Evolutionary conservation across 2,888 invertebrate genomes (phyloP).

Genomic region (Syrista parreyssii): DNA sequence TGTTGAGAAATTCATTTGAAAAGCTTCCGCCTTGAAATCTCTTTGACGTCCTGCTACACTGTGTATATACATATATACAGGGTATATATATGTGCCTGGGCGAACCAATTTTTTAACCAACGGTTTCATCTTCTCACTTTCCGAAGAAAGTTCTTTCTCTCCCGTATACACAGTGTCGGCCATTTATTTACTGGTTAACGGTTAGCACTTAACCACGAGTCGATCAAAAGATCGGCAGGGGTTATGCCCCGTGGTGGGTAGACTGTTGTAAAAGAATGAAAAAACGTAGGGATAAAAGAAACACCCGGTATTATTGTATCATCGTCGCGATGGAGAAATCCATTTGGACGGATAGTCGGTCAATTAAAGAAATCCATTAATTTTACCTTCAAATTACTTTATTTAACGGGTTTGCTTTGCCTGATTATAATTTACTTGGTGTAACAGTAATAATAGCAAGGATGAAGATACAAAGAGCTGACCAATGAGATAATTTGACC

Average conservation of each 20-base stretch:
- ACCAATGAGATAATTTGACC: no score
- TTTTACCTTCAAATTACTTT: slow-evolving; percentile 3
- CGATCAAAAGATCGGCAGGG: slow-evolving; percentile 21
- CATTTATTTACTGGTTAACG: no score
- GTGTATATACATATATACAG: no score
- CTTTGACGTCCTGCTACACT: background rate
- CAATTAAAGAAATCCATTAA: slow-evolving; percentile 9
- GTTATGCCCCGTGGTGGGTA: slow-evolving; percentile 3
- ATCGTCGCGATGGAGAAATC: background rate
- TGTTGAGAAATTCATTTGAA: slow-evolving; percentile 30
- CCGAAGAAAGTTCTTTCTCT: no score
- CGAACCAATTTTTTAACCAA: no score
- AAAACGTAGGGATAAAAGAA: background rate
- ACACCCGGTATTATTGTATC: slow-evolving; percentile 13
- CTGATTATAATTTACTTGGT: no score
- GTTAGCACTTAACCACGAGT: background rate
- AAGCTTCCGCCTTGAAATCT: slow-evolving; percentile 1
- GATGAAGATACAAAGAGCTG: no score
- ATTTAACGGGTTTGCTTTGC: background rate
- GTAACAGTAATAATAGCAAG: background rate
- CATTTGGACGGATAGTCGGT: slow-evolving; percentile 7
- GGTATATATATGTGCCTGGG: no score
- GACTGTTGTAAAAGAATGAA: background rate
- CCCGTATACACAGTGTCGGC: no score
- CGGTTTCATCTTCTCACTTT: no score